A percentile compares a stretch with the other conserved stretches of the same genome.
Evolutionary conservation across 2,113 vertebrate species (phyloP).

Genomic region (Rattus norvegicus): DNA sequence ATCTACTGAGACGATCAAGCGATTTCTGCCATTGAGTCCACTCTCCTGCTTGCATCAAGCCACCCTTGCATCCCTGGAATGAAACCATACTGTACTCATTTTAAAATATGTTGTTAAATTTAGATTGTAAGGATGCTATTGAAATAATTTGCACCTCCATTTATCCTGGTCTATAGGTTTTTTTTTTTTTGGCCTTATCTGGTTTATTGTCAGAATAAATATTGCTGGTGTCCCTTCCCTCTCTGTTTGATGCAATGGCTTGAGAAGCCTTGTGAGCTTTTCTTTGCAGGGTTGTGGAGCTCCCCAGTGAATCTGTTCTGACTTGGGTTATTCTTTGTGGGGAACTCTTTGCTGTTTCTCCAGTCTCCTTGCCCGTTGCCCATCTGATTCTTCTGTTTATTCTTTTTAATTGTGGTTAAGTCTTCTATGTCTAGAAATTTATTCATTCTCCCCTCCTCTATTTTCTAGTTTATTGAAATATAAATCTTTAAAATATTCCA

Average conservation of each 20-base stretch:
- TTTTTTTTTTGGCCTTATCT: background rate
- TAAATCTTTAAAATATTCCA: background rate
- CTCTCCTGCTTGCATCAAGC: background rate
- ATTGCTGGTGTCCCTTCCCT: background rate
- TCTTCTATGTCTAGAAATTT: background rate
- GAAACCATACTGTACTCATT: background rate
- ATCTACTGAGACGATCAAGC: background rate
- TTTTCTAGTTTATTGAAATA: background rate
- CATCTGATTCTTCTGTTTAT: background rate
- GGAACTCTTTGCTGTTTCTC: background rate
- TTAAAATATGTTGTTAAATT: background rate
- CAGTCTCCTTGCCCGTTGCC: background rate
- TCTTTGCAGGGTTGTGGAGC: background rate
- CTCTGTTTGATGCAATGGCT: background rate
- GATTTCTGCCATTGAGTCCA: background rate
- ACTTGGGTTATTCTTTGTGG: background rate
- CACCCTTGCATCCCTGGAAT: background rate
- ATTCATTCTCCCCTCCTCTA: background rate
- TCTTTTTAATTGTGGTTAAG: background rate
- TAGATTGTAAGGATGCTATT: background rate
- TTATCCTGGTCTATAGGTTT: background rate
- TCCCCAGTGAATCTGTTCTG: background rate
- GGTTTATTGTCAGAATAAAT: background rate
- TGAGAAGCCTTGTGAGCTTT: background rate
- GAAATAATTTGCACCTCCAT: background rate